A percentile compares a stretch with the other conserved stretches of the same genome.
Conservation (phyloP, 2,888 invertebrate genomes). For the Agonopterix heracliana region DNA sequence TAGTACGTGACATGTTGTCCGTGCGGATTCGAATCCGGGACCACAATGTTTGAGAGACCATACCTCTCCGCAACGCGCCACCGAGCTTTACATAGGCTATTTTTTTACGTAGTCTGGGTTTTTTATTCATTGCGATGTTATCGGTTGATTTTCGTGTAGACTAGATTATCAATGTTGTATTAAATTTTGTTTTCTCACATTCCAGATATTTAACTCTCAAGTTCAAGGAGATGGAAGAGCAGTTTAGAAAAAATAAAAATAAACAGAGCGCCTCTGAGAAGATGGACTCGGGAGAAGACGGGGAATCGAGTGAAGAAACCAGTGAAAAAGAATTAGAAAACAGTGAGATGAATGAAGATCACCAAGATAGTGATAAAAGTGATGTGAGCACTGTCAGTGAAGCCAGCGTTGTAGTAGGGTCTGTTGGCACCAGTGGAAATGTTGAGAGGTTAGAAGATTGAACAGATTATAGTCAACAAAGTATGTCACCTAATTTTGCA, state of each 20-base stretch:
- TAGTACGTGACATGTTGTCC: no score
- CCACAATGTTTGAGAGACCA: no score
- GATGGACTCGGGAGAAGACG: slow-evolving; percentile 32
- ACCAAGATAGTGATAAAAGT: slow-evolving; percentile 13
- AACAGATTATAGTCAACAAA: slow-evolving; percentile 1
- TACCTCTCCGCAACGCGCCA: no score
- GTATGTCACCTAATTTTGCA: slow-evolving; percentile 16
- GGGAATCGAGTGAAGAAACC: slow-evolving; percentile 32
- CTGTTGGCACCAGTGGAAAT: slow-evolving; percentile 59
- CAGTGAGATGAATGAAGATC: slow-evolving; percentile 21
- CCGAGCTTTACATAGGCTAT: no score
- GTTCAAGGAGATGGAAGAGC: slow-evolving; percentile 91
- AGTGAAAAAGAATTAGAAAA: slow-evolving; percentile 24
- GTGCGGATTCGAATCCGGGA: no score
- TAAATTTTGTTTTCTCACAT: slow-evolving; percentile 10
- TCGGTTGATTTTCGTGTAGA: no score
- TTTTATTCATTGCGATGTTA: no score
- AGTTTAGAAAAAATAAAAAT: slow-evolving; percentile 82
- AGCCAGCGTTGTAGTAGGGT: slow-evolving; percentile 52
- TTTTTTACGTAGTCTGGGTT: no score
- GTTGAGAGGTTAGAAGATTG: slow-evolving; percentile 54
- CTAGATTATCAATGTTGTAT: no score
- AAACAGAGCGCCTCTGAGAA: slow-evolving; percentile 44
- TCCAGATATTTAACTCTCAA: slow-evolving; percentile 86
- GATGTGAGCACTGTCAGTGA: slow-evolving; percentile 37